Evolutionary conservation across 2,113 vertebrate species (phyloP), one percentile per base, ranked within the genome.

Genomic region (Calidris pugnax): DNA sequence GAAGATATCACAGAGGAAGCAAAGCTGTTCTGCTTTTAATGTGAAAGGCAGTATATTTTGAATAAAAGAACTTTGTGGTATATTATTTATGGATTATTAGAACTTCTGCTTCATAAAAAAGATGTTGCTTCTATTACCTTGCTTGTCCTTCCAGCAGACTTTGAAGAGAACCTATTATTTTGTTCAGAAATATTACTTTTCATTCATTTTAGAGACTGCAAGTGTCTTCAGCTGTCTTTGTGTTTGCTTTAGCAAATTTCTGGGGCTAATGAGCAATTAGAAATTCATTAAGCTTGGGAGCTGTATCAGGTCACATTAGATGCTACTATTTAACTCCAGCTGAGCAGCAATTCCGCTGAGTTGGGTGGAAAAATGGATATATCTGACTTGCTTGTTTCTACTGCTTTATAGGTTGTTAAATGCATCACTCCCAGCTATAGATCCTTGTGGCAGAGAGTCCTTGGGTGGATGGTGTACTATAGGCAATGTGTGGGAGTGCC

Each of bases 241-340:
- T 87, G 56, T 78, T 89, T 91, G 74, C 78, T 94, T 91, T 87
- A 81, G 81, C 66, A 95, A 85, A 94, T 93, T 91, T 89, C 66
- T 79, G 57, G 9, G 76, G 43, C 53, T 89, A 91, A 94, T 53
- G 48, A 76, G 50, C 81, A 87, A 87, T 82, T 84, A 85, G 57
- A 89, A 95, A 89, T 89, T 67, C 56, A 89, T 89, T 75, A 87
- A 87, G 66, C n/a, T n/a, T 89, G 77, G 77, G 30, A 60, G 73
- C 87, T 85, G 51, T 82, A 85, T 5, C 43, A n/a, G 77, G 71
- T 68, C 56, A 48, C 8, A 8, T 78, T 72, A 60, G 33, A 60
- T 68, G 53, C 39, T 77, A 56, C 18, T 75, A 33, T 45, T 87
- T 37, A 53, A 60, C 26, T 57, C 55, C 26, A 83, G 73, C 45